These are phyloP conservation scores for Halocynthia aurantium DNA, from an alignment of 23 tunicate genomes.

Conservation along the genomic window DNA sequence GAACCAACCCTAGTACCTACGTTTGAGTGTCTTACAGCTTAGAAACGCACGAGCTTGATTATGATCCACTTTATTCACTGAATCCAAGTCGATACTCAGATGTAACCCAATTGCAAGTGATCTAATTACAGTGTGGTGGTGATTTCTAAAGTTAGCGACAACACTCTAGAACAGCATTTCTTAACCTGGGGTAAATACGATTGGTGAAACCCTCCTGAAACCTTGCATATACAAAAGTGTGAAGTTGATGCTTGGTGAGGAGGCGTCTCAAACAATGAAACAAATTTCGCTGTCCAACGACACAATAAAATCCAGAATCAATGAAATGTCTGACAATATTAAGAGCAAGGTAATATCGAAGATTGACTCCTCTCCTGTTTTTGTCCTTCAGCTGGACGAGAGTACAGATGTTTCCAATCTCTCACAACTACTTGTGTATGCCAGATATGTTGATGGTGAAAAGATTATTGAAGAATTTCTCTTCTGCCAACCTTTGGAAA, in stretches of 20 bases:
- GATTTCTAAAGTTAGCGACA: too few relatives aligned
- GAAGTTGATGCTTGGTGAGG: constrained; percentile 36
- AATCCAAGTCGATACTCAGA: too few relatives aligned
- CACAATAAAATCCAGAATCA: background rate
- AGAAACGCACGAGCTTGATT: too few relatives aligned
- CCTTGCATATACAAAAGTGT: constrained; percentile 35
- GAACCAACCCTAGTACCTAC: too few relatives aligned
- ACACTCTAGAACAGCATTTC: too few relatives aligned
- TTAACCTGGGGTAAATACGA: constrained; percentile 16
- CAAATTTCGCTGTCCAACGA: background rate
- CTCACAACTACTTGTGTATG: constrained; percentile 20
- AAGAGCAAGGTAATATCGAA: background rate
- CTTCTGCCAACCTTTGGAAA: constrained; percentile 24
- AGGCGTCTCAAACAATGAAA: too few relatives aligned
- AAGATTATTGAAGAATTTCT: constrained; percentile 12
- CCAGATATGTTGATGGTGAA: constrained; percentile 2
- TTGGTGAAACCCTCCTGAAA: constrained; percentile 11
- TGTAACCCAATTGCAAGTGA: too few relatives aligned
- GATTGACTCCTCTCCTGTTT: constrained; percentile 7
- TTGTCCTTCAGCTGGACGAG: constrained; percentile 36
- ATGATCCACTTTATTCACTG: too few relatives aligned
- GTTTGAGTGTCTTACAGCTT: too few relatives aligned
- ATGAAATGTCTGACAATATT: constrained; percentile 26
- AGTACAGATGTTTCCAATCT: constrained; percentile 36
- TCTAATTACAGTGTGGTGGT: too few relatives aligned